Base-by-base conservation (phyloP, 2,888 invertebrate genomes). In the Erynnis tages region DNA sequence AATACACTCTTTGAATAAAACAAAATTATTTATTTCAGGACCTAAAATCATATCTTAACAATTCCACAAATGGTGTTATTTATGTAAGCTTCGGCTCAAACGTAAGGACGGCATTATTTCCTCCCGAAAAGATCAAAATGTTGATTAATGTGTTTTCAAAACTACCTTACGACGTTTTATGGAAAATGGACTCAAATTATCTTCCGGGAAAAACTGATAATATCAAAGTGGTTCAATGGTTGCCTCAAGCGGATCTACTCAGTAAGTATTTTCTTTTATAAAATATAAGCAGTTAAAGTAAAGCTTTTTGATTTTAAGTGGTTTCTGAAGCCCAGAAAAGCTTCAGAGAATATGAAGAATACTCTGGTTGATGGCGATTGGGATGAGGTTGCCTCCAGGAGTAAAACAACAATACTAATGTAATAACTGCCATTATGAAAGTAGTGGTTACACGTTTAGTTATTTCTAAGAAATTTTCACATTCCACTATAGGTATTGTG, bases 81-180 rank as follows among this genome's bases (percentile, higher is more conserved):
- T 71, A 75, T 57, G 55, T 43, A 10, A 82, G 82, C 53, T 79
- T 79, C 43, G 82, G 82, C 0, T 73, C 76, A 8, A 79, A 81
- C 46, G 67, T n/a, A 49, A 67, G 2, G 34, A 0, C n/a, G 6
- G 6, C 66, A 13, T 21, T 59, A 1, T 30, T 77, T 6, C 54
- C 64, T 2, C 30, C 52, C 4, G 60, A 69, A 1, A 58, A 29
- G 4, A 41, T 71, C 6, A 43, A 65, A 23, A 55, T 59, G 60
- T 57, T 84, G 2, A 52, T 79, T 0, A 62, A 65, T 2, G 73
- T 67, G 0, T 75, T 85, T 19, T 71, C 75, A 0, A 54, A 67
- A 47, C 54, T 82, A 1, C 69, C 73, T 0, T 81, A 76, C 21
- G 66, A 83, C 38, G 62, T 85, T 3, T 37, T 83, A 7, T 78